A percentile compares a stretch with the other conserved stretches of the same genome.
These are phyloP conservation scores for Cheilosia vernalis DNA, from an alignment of 2,888 invertebrate genomes.

Conservation along the genomic window DNA sequence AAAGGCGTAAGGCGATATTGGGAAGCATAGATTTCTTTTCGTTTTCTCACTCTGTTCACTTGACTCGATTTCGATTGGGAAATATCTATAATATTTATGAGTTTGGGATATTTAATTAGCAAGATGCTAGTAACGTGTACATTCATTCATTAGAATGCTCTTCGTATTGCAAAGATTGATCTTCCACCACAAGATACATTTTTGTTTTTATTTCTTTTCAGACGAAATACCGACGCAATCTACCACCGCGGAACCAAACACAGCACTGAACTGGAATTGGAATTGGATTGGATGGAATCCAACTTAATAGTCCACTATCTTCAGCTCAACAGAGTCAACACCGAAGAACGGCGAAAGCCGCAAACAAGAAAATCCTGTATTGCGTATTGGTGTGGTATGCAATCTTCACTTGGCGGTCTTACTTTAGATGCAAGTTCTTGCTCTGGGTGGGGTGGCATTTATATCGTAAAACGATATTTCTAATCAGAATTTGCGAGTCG, in stretches of 20 bases:
- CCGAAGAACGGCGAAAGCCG: constrained; percentile 73
- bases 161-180: constrained; percentile 13
- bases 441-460: background rate
- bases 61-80: constrained; percentile 5
- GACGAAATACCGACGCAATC: constrained; percentile 46
- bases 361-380: constrained; percentile 77
- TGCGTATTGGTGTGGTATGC: constrained; percentile 65
- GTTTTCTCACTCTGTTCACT: background rate
- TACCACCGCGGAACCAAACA: constrained; percentile 67
- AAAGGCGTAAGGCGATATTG: constrained; percentile 13
- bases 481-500: too few species aligned
- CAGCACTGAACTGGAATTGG: constrained; percentile 65
- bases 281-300: constrained; percentile 70
- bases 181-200: constrained; percentile 23
- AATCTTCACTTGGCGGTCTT: constrained; percentile 53
- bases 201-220: constrained; percentile 32
- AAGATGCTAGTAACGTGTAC: constrained; percentile 22
- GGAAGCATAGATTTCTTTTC: constrained; percentile 21
- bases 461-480: constrained; percentile 57
- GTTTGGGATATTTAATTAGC: constrained; percentile 37
- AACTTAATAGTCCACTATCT: constrained; percentile 65
- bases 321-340: constrained; percentile 42
- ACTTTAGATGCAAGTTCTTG: constrained; percentile 21
- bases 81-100: background rate
- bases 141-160: constrained; percentile 69